Conservation (phyloP, 2,113 vertebrate species). For the Amblyornis subalaris region DNA sequence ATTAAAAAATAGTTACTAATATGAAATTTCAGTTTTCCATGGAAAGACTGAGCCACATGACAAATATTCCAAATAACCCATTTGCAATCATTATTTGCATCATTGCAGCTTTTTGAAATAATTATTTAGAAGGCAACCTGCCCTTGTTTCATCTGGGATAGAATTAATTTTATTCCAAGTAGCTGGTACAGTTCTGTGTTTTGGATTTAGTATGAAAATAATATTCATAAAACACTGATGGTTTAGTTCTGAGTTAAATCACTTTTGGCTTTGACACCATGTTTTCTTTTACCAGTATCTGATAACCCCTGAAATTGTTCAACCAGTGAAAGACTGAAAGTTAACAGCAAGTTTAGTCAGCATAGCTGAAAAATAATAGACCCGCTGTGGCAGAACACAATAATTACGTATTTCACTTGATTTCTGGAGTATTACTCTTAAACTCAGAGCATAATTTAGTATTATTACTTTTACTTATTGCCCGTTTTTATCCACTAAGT, state of each 20-base stretch:
- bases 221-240: background rate
- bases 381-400: background rate
- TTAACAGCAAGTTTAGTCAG: background rate
- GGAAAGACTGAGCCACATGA: background rate
- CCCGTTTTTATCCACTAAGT: background rate
- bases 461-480: background rate
- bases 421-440: background rate
- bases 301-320: background rate
- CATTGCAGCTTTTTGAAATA: background rate
- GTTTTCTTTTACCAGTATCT: background rate
- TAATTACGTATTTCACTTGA: background rate
- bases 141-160: background rate
- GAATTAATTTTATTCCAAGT: background rate
- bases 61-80: background rate
- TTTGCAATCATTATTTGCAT: background rate
- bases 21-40: background rate
- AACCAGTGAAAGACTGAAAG: background rate
- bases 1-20: background rate
- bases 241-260: background rate
- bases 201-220: background rate
- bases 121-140: background rate
- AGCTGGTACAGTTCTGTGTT: background rate
- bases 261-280: background rate
- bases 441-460: background rate
- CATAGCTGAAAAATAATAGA: background rate